Evolutionary conservation across 2,113 vertebrate species (phyloP), one percentile per base, ranked within the genome.

Genomic region (Oreochromis spilurus): DNA sequence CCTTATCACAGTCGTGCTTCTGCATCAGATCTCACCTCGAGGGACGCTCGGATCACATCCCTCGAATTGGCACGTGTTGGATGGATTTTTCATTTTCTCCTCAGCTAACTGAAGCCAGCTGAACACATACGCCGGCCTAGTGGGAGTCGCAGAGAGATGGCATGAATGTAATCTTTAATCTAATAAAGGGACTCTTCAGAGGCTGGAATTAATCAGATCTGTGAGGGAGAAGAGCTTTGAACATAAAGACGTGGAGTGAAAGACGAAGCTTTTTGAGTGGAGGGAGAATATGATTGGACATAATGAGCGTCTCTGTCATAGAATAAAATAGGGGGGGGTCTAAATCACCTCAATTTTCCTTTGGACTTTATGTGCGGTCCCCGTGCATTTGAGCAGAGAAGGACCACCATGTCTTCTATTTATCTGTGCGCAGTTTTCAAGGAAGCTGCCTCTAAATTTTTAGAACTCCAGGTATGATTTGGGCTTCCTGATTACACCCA

Each of bases 151-250:
- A 38, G 82, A 78, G 75, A 50, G 80, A 84, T 43, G 29, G 65
- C 83, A 54, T 43, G 53, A 29, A 88, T 91, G 85, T 89, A 83
- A 86, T 89, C 82, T 87, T 83, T 91, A 83, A 93, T 92, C 89
- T 84, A 91, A 88, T 92, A 82, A 89, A 87, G 36, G 78, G 82
- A 77, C 87, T 89, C 62, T 0, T 55, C 21, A 26, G 83, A 87
- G 43, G 82, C 82, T 88, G 88, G 90, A 86, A 84, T 91, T 85
- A 91, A 91, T 93, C 83, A 84, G 40, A 81, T 88, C 82, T 85
- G 52, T 26, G 52, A 80, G 62, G 55, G 58, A 80, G 79, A 52
- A 2, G 26, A 84, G 84, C 58, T 87, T 65, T 88, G 65, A 86
- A 84, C 84, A 67, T 60, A 29, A 79, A 82, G 57, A 70, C 4